Conservation (phyloP, 2,888 invertebrate species). For the Meteorus cinctellus region DNA sequence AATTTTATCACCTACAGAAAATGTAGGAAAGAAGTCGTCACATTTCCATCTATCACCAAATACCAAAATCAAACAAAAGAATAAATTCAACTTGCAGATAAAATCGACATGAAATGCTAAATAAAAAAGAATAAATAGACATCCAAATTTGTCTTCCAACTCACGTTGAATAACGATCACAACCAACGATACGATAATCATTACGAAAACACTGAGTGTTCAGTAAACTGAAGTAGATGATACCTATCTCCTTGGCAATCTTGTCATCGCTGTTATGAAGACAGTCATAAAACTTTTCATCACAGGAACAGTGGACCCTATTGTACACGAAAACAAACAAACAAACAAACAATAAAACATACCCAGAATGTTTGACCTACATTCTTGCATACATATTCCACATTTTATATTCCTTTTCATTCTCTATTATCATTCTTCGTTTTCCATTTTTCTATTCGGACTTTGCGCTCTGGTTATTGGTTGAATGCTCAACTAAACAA, state of each 20-base stretch:
- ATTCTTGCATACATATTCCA: no score
- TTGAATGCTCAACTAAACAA: background rate
- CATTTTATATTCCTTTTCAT: no score
- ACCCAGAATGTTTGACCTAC: conserved; percentile 10
- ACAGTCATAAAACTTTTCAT: conserved; percentile 75
- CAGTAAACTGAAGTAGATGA: conserved; percentile 75
- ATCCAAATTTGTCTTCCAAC: background rate
- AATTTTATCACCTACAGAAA: no score
- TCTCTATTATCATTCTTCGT: no score
- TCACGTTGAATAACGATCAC: conserved; percentile 21
- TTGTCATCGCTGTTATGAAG: conserved; percentile 67
- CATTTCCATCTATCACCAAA: no score
- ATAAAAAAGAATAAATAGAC: background rate
- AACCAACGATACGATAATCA: conserved; percentile 67
- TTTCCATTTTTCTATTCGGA: no score
- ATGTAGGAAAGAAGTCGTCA: no score
- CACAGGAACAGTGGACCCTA: conserved; percentile 75
- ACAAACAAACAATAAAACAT: background rate
- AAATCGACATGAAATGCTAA: background rate
- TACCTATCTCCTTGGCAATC: conserved; percentile 66
- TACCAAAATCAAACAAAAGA: background rate
- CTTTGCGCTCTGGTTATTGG: no score
- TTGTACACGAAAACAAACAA: conserved; percentile 41
- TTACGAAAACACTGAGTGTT: conserved; percentile 78
- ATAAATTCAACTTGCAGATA: background rate